Percentiles rank a stretch among this genome's conserved stretches.
These are phyloP conservation scores for Myotis brandtii DNA, from an alignment of 2,113 vertebrate genomes.

Conservation along the genomic window DNA sequence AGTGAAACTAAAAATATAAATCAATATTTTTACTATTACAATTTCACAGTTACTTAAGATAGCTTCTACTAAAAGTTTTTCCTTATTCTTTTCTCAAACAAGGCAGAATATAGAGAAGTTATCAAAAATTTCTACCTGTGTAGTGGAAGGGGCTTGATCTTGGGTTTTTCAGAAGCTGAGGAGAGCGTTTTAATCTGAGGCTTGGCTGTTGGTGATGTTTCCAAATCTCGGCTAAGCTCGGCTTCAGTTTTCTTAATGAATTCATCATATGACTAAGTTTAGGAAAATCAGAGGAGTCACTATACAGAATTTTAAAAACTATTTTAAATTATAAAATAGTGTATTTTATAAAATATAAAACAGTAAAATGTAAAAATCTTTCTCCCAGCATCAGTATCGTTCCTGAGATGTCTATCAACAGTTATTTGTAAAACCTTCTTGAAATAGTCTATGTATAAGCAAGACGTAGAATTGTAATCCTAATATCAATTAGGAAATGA, in stretches of 20 bases:
- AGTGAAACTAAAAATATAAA: constrained; percentile 18
- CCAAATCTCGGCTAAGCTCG: constrained; percentile 92
- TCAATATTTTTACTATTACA: constrained; percentile 15
- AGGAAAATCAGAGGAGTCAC: constrained; percentile 67
- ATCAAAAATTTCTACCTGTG: constrained; percentile 87
- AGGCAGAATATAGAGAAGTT: constrained; percentile 12
- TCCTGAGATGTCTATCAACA: neutral
- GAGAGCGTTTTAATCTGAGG: constrained; percentile 89
- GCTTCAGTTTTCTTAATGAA: constrained; percentile 98
- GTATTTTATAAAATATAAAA: constrained; percentile 42
- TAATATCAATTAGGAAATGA: constrained; percentile 18
- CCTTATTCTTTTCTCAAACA: constrained; percentile 38
- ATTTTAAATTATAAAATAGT: constrained; percentile 44
- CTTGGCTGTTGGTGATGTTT: constrained; percentile 87
- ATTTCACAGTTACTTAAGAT: constrained; percentile 47
- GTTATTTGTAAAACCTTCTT: neutral
- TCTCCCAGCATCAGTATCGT: neutral
- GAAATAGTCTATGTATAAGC: neutral
- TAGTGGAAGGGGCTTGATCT: constrained; percentile 87
- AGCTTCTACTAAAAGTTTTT: constrained; percentile 33
- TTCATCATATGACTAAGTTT: constrained; percentile 92
- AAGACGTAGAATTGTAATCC: neutral
- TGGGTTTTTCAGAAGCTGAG: constrained; percentile 87
- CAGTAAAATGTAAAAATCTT: constrained; percentile 49
- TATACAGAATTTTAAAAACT: constrained; percentile 46